phyloP scores from a whole-genome alignment of 2,113 vertebrate genomes.

The Empidonax traillii region DNA sequence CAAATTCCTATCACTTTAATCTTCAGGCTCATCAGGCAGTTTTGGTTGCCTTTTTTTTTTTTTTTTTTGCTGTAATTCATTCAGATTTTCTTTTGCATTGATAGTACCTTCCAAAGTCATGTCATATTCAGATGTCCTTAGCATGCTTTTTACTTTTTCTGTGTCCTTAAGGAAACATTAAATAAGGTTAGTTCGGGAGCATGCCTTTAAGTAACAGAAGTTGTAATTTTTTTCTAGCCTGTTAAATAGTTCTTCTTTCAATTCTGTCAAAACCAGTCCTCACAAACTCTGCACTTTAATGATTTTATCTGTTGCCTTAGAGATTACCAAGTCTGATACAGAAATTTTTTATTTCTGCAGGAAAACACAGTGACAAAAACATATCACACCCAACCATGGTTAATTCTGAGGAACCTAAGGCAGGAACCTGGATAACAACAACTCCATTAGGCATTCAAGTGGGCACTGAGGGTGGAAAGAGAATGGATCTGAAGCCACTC shows the following conservation, averaged over 20 bases:
- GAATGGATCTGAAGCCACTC: slow-evolving; percentile 65
- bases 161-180: not conserved
- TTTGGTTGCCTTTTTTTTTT: not conserved
- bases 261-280: not conserved
- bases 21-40: not conserved
- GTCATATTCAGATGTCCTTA: not conserved
- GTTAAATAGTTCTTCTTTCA: not conserved
- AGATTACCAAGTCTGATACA: not conserved
- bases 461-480: slow-evolving; percentile 75
- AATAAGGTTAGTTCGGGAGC: not conserved
- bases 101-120: not conserved
- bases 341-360: slow-evolving; percentile 29
- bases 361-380: slow-evolving; percentile 44
- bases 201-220: not conserved
- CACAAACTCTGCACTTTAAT: not conserved
- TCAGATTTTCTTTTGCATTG: not conserved
- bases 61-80: not conserved
- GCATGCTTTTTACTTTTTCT: not conserved
- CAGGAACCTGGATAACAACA: slow-evolving; percentile 87
- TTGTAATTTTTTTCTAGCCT: not conserved
- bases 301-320: not conserved
- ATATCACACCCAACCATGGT: not conserved
- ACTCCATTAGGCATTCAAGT: slow-evolving; percentile 81
- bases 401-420: not conserved
- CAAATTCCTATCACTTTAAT: not conserved